Evolutionary conservation across 2,888 invertebrate species (phyloP).

Genomic region (Melanostoma mellinum): DNA sequence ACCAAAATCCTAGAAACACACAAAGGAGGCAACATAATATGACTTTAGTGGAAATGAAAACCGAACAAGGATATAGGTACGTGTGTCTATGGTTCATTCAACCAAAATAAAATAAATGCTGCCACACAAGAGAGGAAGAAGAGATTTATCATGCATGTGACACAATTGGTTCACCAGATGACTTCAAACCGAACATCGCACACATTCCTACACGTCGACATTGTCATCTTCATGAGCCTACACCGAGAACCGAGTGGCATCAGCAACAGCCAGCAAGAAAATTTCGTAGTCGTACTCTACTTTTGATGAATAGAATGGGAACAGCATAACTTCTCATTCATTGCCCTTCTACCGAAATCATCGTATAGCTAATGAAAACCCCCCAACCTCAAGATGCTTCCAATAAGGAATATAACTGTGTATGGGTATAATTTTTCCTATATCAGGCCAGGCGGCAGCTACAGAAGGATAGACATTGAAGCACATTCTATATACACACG

Average conservation of each 20-base stretch:
- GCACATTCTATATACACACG: too few species aligned
- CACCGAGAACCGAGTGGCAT: conserved; percentile 2
- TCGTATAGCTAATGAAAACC: conserved; percentile 43
- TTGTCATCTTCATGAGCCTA: neutral
- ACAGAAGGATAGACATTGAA: conserved; percentile 28
- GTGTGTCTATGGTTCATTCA: conserved; percentile 27
- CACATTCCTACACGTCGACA: neutral
- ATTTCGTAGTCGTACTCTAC: conserved; percentile 29
- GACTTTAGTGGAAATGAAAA: conserved; percentile 39
- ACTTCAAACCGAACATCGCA: conserved; percentile 37
- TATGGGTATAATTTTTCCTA: neutral
- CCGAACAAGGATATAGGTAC: conserved; percentile 27
- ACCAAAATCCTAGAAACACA: conserved; percentile 9
- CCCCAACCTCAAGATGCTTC: conserved; percentile 47
- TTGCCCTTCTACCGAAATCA: conserved; percentile 15
- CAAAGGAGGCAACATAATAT: conserved; percentile 3
- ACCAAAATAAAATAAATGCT: conserved; percentile 15
- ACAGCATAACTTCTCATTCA: conserved; percentile 30
- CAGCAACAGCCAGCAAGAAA: conserved; percentile 29
- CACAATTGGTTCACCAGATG: conserved; percentile 69
- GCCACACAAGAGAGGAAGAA: conserved; percentile 7
- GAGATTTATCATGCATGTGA: conserved; percentile 65
- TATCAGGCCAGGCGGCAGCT: neutral
- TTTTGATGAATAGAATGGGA: conserved; percentile 50
- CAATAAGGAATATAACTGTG: conserved; percentile 31